A percentile compares a stretch with the other conserved stretches of the same genome.
Evolutionary conservation across 2,113 vertebrate species (phyloP).

Genomic region (Phaetusa simplex): DNA sequence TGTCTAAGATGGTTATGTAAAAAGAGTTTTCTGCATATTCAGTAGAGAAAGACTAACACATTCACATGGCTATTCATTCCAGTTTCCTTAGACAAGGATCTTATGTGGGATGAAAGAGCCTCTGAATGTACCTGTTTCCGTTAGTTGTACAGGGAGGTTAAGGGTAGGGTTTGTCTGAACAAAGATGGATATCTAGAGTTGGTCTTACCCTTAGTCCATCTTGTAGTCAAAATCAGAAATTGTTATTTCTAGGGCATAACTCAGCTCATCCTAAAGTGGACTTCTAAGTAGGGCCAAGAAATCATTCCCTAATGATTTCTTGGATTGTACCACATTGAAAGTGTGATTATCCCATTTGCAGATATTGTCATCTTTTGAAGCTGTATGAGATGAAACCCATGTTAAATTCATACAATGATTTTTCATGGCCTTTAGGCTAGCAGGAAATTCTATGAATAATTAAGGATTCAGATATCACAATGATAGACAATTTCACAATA

Average conservation of each 20-base stretch:
- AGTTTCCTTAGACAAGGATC: background rate
- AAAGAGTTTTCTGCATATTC: background rate
- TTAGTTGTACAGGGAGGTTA: background rate
- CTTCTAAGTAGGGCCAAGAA: background rate
- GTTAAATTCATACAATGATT: background rate
- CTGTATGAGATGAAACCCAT: background rate
- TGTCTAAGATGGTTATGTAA: background rate
- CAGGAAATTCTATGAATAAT: background rate
- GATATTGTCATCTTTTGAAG: background rate
- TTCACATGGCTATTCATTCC: background rate
- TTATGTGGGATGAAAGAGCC: background rate
- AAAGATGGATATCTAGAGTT: background rate
- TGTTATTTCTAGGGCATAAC: background rate
- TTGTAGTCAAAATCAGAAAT: background rate
- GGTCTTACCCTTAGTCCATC: background rate
- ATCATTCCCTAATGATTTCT: background rate
- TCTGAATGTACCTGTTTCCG: fast-evolving
- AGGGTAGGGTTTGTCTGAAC: background rate
- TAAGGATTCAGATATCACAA: background rate
- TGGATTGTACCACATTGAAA: background rate
- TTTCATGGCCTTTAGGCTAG: background rate
- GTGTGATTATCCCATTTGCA: background rate
- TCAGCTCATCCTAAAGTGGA: background rate
- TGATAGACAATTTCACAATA: background rate
- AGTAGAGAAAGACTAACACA: background rate